phyloP scores from a whole-genome alignment of 1,140 invertebrate species.

The Temnothorax curvispinosus region DNA sequence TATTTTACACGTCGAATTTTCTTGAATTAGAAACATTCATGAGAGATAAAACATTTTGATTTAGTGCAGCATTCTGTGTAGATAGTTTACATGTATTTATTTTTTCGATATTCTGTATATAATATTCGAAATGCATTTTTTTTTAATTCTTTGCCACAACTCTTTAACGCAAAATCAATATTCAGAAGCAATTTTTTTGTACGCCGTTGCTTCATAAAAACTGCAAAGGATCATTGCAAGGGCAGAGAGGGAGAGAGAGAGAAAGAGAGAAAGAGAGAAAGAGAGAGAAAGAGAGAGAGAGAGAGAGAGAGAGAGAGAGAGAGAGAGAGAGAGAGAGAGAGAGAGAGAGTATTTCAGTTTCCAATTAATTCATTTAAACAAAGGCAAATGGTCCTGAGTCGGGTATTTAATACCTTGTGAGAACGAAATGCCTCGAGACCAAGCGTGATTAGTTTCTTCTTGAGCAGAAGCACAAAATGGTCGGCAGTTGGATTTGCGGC shows the following conservation, averaged over 20 bases:
- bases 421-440: not conserved
- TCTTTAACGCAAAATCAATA: not conserved
- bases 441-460: constrained; percentile 10
- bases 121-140: not conserved
- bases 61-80: not conserved
- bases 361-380: constrained; percentile 31
- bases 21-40: constrained; percentile 2
- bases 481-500: not conserved
- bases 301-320: too few relatives aligned
- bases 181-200: constrained; percentile 22
- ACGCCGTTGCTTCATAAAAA: not conserved
- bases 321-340: too few relatives aligned
- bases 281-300: too few relatives aligned
- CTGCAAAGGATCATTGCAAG: constrained; percentile 8
- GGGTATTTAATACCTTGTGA: constrained; percentile 33
- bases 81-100: not conserved
- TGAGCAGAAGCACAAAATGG: not conserved
- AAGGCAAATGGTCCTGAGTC: not conserved
- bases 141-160: not conserved
- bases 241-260: too few relatives aligned
- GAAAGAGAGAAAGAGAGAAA: too few relatives aligned
- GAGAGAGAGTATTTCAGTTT: constrained; percentile 1
- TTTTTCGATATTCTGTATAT: not conserved
- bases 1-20: not conserved
- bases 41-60: not conserved